These are phyloP conservation scores for Tiliqua scincoides DNA, from an alignment of 2,113 vertebrate genomes.

Conservation along the genomic window DNA sequence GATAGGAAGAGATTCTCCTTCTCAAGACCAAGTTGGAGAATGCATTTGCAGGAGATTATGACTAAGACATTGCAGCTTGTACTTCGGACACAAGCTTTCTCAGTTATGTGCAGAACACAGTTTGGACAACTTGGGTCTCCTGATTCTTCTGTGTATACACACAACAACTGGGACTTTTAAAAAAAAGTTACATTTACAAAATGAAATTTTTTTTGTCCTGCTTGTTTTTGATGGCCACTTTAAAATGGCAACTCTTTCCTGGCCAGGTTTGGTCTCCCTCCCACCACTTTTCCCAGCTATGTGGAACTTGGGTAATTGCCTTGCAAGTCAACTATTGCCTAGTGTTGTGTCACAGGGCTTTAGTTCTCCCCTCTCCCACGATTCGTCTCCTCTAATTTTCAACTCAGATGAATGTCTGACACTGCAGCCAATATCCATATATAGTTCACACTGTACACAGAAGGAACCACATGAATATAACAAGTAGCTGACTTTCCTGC, in stretches of 20 bases:
- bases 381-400: not conserved
- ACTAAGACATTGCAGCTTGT: not conserved
- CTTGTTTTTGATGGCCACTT: not conserved
- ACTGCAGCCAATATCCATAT: not conserved
- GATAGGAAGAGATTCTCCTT: not conserved
- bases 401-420: not conserved
- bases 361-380: not conserved
- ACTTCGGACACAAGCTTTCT: not conserved
- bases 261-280: not conserved
- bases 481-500: not conserved
- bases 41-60: not conserved
- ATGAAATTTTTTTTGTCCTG: not conserved
- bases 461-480: not conserved
- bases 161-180: not conserved
- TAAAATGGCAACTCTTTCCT: not conserved
- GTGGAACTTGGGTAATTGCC: no score
- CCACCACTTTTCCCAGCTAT: not conserved
- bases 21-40: not conserved
- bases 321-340: not conserved
- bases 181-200: not conserved
- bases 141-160: not conserved
- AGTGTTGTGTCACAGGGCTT: not conserved
- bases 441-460: not conserved
- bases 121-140: not conserved
- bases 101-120: not conserved